Evolutionary conservation across 1,140 invertebrate species (phyloP).

Genomic region (Aphelenchoides besseyi): DNA sequence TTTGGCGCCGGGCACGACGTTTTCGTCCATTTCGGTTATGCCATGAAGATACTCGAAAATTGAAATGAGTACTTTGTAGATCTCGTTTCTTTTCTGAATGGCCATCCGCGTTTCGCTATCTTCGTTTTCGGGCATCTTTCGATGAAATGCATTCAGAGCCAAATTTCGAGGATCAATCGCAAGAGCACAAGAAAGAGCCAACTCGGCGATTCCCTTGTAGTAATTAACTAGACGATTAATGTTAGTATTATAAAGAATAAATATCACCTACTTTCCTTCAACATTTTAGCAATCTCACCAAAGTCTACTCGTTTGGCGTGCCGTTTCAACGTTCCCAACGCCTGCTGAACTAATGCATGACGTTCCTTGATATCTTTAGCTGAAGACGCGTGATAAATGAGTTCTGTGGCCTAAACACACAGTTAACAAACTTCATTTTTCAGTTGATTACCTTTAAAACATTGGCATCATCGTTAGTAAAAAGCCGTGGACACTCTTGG

Average conservation of each 20-base stretch:
- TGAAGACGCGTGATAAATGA: not conserved
- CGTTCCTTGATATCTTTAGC: conserved; percentile 9
- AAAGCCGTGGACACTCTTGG: conserved; percentile 86
- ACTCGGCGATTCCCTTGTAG: conserved; percentile 81
- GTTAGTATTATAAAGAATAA: conserved; percentile 12
- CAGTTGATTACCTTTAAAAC: conserved; percentile 75
- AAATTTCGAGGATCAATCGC: conserved; percentile 82
- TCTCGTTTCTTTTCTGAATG: conserved; percentile 71
- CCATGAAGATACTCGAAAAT: not conserved
- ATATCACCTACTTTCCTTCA: conserved; percentile 70
- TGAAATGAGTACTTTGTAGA: conserved; percentile 52
- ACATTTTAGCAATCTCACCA: conserved; percentile 73
- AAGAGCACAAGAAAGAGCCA: conserved; percentile 77
- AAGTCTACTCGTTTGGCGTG: conserved; percentile 77
- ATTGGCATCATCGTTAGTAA: conserved; percentile 88
- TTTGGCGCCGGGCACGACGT: conserved; percentile 31
- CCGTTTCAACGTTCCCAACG: conserved; percentile 75
- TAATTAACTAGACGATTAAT: conserved; percentile 24
- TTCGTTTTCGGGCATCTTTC: conserved; percentile 64
- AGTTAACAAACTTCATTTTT: not conserved
- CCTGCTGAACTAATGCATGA: conserved; percentile 71
- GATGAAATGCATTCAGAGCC: conserved; percentile 77
- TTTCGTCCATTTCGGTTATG: conserved; percentile 18
- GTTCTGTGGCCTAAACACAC: conserved; percentile 12
- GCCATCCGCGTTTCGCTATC: not conserved